A percentile compares a stretch with the other conserved stretches of the same genome.
Evolutionary conservation across 2,113 vertebrate species (phyloP).

Genomic region (Ranitomeya imitator): DNA sequence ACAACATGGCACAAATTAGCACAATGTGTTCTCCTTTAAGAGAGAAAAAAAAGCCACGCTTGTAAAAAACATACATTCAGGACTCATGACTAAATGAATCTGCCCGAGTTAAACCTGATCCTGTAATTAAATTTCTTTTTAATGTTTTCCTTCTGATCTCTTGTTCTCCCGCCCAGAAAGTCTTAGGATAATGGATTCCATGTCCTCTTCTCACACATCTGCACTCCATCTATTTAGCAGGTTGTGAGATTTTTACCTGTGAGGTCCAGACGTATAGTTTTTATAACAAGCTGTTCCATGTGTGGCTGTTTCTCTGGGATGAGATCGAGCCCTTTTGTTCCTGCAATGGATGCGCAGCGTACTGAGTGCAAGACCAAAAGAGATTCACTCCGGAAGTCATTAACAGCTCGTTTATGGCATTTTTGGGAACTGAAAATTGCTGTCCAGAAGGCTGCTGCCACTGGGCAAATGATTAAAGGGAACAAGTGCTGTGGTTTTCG

Average conservation of each 20-base stretch:
- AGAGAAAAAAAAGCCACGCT: slow-evolving; percentile 12
- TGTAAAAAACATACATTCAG: slow-evolving; percentile 45
- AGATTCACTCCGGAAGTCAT: slow-evolving; percentile 48
- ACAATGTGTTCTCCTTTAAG: slow-evolving; percentile 46
- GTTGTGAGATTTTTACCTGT: slow-evolving; percentile 54
- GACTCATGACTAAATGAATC: slow-evolving; percentile 36
- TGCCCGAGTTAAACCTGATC: slow-evolving; percentile 36
- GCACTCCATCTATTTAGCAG: slow-evolving; percentile 47
- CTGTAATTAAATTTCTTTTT: slow-evolving; percentile 53
- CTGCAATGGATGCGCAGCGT: slow-evolving; percentile 14
- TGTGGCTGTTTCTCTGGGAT: slow-evolving; percentile 22
- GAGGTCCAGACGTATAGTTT: slow-evolving; percentile 35
- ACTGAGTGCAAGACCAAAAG: slow-evolving; percentile 2
- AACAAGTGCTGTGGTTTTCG: slow-evolving; percentile 8
- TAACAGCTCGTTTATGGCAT: slow-evolving; percentile 29
- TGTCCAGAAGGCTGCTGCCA: not conserved
- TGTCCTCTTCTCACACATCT: slow-evolving; percentile 43
- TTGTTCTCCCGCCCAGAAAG: not conserved
- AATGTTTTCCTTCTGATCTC: slow-evolving; percentile 55
- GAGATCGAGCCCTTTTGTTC: slow-evolving; percentile 6
- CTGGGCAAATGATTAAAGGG: slow-evolving; percentile 28
- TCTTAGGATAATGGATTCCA: slow-evolving; percentile 53
- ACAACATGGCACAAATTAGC: slow-evolving; percentile 23
- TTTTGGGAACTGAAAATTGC: slow-evolving; percentile 44
- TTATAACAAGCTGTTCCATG: slow-evolving; percentile 35